phyloP scores from a whole-genome alignment of 2,888 invertebrate species.

The Lithosia quadra region DNA sequence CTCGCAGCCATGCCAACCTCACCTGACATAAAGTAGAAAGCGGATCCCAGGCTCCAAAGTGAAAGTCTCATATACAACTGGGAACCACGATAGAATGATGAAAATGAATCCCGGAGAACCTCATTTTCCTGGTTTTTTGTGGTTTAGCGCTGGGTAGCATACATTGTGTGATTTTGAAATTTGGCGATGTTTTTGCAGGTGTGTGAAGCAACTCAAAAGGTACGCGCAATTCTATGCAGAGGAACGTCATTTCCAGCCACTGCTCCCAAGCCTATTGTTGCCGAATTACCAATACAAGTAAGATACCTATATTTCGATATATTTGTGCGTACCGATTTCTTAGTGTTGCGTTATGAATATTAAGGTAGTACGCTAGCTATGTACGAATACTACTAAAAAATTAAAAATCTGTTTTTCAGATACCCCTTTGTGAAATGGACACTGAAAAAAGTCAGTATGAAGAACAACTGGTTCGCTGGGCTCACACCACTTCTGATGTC shows the following conservation, averaged over 20 bases:
- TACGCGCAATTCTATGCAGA: conserved; percentile 95
- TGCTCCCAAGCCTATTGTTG: conserved; percentile 93
- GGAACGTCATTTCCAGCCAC: conserved; percentile 96
- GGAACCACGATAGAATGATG: not conserved
- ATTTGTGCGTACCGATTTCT: not conserved
- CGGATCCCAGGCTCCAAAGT: too few species aligned
- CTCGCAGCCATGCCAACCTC: too few species aligned
- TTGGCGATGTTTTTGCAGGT: conserved; percentile 81
- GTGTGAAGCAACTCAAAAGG: conserved; percentile 91
- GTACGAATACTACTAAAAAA: not conserved
- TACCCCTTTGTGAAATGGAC: conserved; percentile 92
- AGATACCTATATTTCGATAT: conserved; percentile 26
- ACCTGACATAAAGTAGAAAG: too few species aligned
- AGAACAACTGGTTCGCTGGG: conserved; percentile 90
- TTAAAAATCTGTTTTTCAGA: conserved; percentile 64
- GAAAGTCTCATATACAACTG: too few species aligned
- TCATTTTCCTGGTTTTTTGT: too few species aligned
- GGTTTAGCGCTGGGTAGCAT: too few species aligned
- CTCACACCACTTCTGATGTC: conserved; percentile 87
- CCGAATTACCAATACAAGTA: conserved; percentile 90
- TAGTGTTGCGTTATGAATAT: not conserved
- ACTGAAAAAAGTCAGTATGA: conserved; percentile 94
- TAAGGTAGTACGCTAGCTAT: not conserved
- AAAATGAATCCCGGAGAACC: too few species aligned
- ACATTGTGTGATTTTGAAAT: not conserved